Evolutionary conservation across 2,888 invertebrate species (phyloP).

Genomic region (Icerya purchasi): DNA sequence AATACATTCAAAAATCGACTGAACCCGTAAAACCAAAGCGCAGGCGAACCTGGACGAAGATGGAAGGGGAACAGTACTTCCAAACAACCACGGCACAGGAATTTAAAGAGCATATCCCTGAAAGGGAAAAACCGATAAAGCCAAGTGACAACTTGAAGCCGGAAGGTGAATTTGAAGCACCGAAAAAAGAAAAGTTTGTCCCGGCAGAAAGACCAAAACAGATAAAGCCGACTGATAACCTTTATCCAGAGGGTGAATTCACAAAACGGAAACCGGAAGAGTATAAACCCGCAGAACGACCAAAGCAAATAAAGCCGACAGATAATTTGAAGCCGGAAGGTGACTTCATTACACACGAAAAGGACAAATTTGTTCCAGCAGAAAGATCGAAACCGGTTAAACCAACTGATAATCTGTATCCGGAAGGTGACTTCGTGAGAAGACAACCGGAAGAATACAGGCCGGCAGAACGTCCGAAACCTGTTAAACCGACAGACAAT

Average conservation of each 20-base stretch:
- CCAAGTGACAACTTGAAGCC: conserved; percentile 25
- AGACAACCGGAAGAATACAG: conserved; percentile 24
- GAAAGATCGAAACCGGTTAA: conserved; percentile 26
- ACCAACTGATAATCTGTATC: conserved; percentile 24
- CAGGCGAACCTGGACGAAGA: conserved; percentile 47
- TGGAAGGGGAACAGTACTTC: conserved; percentile 43
- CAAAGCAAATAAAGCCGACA: conserved; percentile 25
- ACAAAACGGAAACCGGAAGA: conserved; percentile 27
- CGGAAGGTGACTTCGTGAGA: conserved; percentile 28
- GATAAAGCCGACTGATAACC: conserved; percentile 30
- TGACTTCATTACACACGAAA: conserved; percentile 29
- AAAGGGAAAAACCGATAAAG: conserved; percentile 25
- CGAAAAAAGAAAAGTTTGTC: conserved; percentile 19
- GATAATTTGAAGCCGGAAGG: conserved; percentile 36
- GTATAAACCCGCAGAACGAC: conserved; percentile 21
- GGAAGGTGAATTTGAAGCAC: conserved; percentile 24
- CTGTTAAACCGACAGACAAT: conserved; percentile 25
- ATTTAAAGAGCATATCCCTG: conserved; percentile 20
- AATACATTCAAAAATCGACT: conserved; percentile 36
- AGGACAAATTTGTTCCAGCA: conserved; percentile 16
- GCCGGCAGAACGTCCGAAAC: conserved; percentile 28
- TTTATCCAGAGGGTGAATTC: conserved; percentile 34
- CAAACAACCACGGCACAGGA: conserved; percentile 40
- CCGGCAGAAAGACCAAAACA: conserved; percentile 26
- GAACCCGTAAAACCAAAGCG: conserved; percentile 35